Conservation (phyloP, 2,888 invertebrate genomes). For the Tolmerus cingulatus region DNA sequence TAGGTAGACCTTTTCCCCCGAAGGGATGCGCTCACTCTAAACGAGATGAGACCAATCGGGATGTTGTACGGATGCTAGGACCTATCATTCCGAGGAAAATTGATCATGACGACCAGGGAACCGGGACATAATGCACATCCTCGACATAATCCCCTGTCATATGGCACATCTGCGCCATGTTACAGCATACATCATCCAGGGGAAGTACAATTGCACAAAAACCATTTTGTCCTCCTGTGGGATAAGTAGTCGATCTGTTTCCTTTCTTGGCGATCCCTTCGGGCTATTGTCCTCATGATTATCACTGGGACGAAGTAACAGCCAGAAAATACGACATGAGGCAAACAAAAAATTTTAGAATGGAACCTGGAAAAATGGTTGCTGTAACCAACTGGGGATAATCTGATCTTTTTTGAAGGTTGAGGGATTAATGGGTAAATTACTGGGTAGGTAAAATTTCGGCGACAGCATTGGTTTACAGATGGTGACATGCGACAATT, state of each 20-base stretch:
- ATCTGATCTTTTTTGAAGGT: not conserved
- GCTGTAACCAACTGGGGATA: not conserved
- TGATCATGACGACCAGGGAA: not conserved
- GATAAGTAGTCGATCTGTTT: not conserved
- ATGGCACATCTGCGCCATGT: not conserved
- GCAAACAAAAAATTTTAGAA: not conserved
- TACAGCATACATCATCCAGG: not conserved
- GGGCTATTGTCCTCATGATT: not conserved
- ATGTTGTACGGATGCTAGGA: not conserved
- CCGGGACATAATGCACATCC: not conserved
- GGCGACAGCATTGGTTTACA: not conserved
- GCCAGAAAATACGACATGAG: not conserved
- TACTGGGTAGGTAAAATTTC: not conserved
- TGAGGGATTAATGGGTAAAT: not conserved
- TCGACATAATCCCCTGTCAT: not conserved
- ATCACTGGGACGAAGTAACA: not conserved
- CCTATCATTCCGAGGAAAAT: not conserved
- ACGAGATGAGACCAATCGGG: not conserved
- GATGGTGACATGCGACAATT: not conserved
- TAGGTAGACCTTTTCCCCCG: not conserved
- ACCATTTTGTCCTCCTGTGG: not conserved
- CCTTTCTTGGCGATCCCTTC: not conserved
- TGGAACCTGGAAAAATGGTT: not conserved
- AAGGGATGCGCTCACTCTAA: not conserved
- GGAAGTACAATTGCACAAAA: not conserved